Conservation (phyloP, 2,888 invertebrate genomes). For the Metallyticus violacea region DNA sequence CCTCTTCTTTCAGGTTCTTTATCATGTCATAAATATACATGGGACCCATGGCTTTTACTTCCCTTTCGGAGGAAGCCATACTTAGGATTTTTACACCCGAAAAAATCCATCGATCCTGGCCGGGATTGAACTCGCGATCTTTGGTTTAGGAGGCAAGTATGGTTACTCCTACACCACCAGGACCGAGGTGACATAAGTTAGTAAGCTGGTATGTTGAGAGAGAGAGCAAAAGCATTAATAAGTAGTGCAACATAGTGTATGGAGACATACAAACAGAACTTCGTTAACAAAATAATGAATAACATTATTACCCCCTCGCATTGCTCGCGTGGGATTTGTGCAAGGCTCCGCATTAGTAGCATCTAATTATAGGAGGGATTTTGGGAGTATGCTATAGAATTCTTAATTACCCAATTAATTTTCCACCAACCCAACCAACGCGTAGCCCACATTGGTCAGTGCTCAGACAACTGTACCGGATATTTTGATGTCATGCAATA, state of each 20-base stretch:
- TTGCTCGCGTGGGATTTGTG: background rate
- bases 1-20: too few species aligned
- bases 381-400: background rate
- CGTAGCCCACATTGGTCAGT: background rate
- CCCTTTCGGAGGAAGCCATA: too few species aligned
- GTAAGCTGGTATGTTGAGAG: too few species aligned
- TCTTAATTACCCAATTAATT: background rate
- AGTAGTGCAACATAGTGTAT: background rate
- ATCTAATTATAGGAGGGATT: background rate
- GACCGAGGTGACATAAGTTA: too few species aligned
- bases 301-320: background rate
- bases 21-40: too few species aligned
- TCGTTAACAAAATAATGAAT: background rate
- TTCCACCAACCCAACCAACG: background rate
- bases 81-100: too few species aligned
- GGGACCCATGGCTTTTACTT: too few species aligned
- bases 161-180: too few species aligned
- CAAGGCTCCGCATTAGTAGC: background rate
- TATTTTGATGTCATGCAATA: background rate
- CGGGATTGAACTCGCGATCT: too few species aligned
- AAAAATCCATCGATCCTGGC: too few species aligned
- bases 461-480: background rate
- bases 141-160: too few species aligned
- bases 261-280: background rate
- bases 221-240: too few species aligned